These are phyloP conservation scores for Whitmania pigra DNA, from an alignment of 1,140 invertebrate species.

Conservation along the genomic window DNA sequence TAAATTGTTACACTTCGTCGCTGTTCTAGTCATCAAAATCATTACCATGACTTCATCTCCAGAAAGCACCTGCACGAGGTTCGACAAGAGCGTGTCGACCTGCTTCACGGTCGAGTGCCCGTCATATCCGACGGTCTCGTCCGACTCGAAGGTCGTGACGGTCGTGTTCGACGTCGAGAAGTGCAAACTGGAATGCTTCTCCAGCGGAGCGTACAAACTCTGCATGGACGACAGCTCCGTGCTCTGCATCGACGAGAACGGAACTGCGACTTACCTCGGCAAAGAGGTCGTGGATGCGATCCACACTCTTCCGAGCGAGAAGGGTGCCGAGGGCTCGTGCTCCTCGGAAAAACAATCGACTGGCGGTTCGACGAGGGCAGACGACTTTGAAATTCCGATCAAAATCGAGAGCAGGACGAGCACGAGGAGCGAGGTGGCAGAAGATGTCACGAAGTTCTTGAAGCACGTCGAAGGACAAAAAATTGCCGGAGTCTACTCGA, in stretches of 20 bases:
- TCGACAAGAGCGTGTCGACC: not conserved
- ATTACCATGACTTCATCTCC: not conserved
- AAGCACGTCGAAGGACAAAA: not conserved
- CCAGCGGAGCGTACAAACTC: not conserved
- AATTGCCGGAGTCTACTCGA: not conserved
- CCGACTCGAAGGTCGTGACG: not conserved
- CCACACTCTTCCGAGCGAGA: too few relatives aligned
- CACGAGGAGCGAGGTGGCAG: not conserved
- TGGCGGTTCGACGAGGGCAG: too few relatives aligned
- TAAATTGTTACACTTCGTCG: too few relatives aligned
- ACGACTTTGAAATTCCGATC: too few relatives aligned
- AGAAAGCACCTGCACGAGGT: not conserved
- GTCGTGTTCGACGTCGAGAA: not conserved
- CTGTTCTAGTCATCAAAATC: too few relatives aligned
- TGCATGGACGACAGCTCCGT: not conserved
- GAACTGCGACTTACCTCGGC: not conserved
- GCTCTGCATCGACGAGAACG: not conserved
- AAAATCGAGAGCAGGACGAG: not conserved
- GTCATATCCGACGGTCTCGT: not conserved
- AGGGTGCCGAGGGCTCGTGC: too few relatives aligned
- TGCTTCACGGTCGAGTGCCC: constrained; percentile 2
- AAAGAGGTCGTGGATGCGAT: too few relatives aligned
- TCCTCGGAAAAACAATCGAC: too few relatives aligned
- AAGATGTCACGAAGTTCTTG: not conserved
- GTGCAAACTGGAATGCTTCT: not conserved